phyloP scores from a whole-genome alignment of 2,888 invertebrate genomes.

The Pollenia griseotomentosa region DNA sequence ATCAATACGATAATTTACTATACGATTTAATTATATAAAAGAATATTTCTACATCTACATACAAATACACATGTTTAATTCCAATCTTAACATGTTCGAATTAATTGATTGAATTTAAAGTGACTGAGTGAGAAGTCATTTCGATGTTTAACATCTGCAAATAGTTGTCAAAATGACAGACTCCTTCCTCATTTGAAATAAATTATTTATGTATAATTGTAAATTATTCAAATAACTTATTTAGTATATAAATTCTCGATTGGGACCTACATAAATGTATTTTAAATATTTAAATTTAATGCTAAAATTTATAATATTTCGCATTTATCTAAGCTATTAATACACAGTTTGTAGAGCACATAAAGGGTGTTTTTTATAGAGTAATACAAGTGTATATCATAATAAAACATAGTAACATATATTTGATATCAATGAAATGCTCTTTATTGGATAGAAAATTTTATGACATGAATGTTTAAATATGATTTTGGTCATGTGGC shows the following conservation, averaged over 20 bases:
- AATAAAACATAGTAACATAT: too few relatives aligned
- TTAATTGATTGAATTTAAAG: constrained; percentile 19
- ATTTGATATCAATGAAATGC: too few relatives aligned
- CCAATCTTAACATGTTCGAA: neutral
- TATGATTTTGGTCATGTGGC: too few relatives aligned
- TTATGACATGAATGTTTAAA: too few relatives aligned
- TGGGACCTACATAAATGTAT: neutral
- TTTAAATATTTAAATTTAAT: neutral
- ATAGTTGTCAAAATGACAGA: constrained; percentile 47
- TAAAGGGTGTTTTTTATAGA: too few relatives aligned
- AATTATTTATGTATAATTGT: neutral
- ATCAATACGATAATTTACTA: neutral
- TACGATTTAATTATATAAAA: neutral
- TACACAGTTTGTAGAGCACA: neutral
- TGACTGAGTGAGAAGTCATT: constrained; percentile 37
- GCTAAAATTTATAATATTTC: neutral
- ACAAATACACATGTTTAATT: neutral
- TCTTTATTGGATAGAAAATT: too few relatives aligned
- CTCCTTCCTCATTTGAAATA: constrained; percentile 1
- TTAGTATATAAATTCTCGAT: neutral
- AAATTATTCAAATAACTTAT: neutral
- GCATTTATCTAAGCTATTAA: neutral
- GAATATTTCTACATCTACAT: too few relatives aligned
- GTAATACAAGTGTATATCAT: too few relatives aligned
- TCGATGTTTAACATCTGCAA: constrained; percentile 60